These are phyloP conservation scores for Dromiciops gliroides DNA, from an alignment of 2,113 vertebrate genomes.

Conservation along the genomic window DNA sequence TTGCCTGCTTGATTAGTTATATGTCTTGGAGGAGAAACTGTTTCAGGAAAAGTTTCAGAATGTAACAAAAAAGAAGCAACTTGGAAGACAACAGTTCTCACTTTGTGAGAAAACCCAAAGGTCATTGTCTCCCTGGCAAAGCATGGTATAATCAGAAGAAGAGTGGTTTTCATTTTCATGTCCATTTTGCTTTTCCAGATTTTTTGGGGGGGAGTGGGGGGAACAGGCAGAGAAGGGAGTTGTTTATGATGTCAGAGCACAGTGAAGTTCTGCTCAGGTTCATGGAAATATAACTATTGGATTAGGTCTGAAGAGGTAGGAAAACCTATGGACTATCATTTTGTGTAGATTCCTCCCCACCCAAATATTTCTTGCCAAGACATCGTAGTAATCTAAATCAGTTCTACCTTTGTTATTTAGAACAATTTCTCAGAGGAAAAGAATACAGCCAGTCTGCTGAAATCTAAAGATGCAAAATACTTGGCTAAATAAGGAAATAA, in stretches of 20 bases:
- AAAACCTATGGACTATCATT: neutral
- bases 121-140: conserved; percentile 45
- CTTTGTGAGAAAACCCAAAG: conserved; percentile 29
- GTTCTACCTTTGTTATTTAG: neutral
- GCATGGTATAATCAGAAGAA: neutral
- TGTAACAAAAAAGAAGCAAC: conserved; percentile 44
- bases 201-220: neutral
- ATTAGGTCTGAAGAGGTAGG: neutral
- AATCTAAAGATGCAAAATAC: neutral
- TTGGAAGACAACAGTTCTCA: conserved; percentile 48
- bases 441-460: accelerated
- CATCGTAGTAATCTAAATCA: neutral
- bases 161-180: conserved; percentile 21
- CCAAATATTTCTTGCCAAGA: neutral
- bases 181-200: conserved; percentile 55
- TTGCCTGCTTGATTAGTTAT: neutral
- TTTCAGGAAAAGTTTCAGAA: conserved; percentile 34
- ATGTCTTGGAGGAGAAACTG: neutral
- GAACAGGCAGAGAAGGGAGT: neutral
- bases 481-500: neutral
- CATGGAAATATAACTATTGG: neutral
- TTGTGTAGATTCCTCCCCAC: neutral
- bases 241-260: neutral
- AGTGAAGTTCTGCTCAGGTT: conserved; percentile 1
- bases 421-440: neutral